Base-by-base conservation (phyloP, 2,113 vertebrate species). In the Albula goreensis region DNA sequence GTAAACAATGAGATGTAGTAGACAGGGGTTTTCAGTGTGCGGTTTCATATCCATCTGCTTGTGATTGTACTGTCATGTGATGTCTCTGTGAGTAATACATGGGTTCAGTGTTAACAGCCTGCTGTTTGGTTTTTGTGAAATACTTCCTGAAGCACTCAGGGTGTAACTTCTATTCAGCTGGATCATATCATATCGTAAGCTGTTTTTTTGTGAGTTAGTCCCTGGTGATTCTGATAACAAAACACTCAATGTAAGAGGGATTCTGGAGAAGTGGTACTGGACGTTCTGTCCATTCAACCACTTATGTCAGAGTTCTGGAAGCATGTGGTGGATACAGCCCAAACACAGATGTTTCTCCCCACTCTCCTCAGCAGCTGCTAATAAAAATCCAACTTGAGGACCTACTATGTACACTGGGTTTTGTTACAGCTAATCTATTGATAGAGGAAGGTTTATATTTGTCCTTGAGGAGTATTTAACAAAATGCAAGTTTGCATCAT, bases 221-320 rank as follows among this genome's bases (percentile, higher is more conserved):
- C 74, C 1, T 48, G n/a, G 41, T 78, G 74, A 48, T 41, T 78
- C n/a, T 78, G 74, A 2, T 31, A 41, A 48, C 41, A n/a, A n/a
- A 31, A 78, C 41, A 4, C 74, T 78, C n/a, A 11, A 12, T 74
- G 66, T 41, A 66, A 66, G 60, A 3, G 60, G 15, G 60, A 22
- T 22, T 66, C 60, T 22, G 17, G 17, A 60, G 56, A 15, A 13
- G 11, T 15, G 19, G 70, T 11, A 11, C 74, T 48, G 74, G 3
- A 25, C 4, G 31, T 48, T 74, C n/a, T 9, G n/a, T 10, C 63
- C 17, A 31, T 19, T 19, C 70, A 2, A n/a, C 3, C 22, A 25
- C 70, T 74, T 22, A n/a, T 31, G 70, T 74, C 70, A 74, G 70
- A 74, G 70, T 74, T n/a, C 70, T 13, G 70, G n/a, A 74, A 74